Base-by-base conservation (phyloP, 2,113 vertebrate species). In the Ciconia stormi region DNA sequence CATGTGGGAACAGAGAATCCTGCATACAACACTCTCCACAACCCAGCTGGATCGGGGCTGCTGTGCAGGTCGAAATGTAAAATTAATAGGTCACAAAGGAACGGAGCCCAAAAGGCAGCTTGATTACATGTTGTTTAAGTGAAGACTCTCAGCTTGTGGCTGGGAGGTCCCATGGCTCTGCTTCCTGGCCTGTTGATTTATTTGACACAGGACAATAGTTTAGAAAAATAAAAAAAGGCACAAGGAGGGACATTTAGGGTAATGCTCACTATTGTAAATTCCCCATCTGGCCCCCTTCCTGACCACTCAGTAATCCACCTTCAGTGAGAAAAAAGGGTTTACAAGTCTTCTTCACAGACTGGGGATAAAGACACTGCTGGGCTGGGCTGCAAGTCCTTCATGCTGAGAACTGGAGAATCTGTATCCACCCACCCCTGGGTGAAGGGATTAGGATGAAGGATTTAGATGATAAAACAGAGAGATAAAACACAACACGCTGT, bases 131-230 rank as follows among this genome's bases (percentile, higher is more conserved):
- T 71, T 74, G 65, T 79, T 90, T 59, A 93, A 95, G 80, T 22
- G 77, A 79, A 86, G 82, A 84, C 62, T 58, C 67, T 58, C 86
- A 93, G 61, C 42, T 55, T 89, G 72, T 13, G 25, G 46, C 59
- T 91, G 77, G 78, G 70, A 87, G 78, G 88, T 93, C 61, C 52
- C 40, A 21, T 7, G 36, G 85, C 58, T 89, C 86, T 86, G 71
- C 82, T 83, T 93, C 93, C 74, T 83, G 93, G 38, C 26, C 82
- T 80, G 21, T 27, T 90, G 88, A 85, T 88, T 93, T 85, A 93
- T 93, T 67, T 59, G 44, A 77, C 34, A 40, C 49, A 72, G 63
- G 93, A 88, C 55, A 94, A 85, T 61, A 85, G 36, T 36, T 88
- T 13, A 67, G 38, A 71, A 87, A 93, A 82, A 69, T 22, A 55